Conservation (phyloP, 2,797 vertebrate genomes). For the Tiaroga cobitis region DNA sequence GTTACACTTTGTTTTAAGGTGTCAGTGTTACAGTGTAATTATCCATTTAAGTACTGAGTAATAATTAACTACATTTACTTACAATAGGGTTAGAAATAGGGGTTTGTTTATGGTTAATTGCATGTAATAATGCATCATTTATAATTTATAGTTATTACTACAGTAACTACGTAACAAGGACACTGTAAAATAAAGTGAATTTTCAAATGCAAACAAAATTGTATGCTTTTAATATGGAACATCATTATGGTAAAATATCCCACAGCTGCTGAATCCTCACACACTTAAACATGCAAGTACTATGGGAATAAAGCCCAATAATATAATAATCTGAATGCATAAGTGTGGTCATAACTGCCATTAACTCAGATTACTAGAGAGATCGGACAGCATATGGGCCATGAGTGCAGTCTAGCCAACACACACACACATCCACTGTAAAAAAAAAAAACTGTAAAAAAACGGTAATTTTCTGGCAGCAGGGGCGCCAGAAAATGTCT, state of each 20-base stretch:
- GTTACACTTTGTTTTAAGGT: too few relatives aligned
- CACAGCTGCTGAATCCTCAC: background rate
- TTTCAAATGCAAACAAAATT: background rate
- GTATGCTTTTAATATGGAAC: background rate
- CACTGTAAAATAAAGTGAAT: background rate
- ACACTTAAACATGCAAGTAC: background rate
- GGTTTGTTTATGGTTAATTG: too few relatives aligned
- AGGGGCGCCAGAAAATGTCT: too few relatives aligned
- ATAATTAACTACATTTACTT: too few relatives aligned
- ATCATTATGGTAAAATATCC: background rate
- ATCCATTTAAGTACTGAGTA: too few relatives aligned
- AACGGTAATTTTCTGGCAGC: too few relatives aligned
- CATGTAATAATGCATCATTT: too few relatives aligned
- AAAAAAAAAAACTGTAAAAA: too few relatives aligned
- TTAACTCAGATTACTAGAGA: conserved; percentile 31
- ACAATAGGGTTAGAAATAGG: too few relatives aligned
- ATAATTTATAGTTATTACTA: too few relatives aligned
- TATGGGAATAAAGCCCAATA: background rate
- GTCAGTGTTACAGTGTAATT: too few relatives aligned
- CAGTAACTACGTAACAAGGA: too few relatives aligned
- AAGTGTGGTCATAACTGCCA: conserved; percentile 5
- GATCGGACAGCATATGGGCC: conserved; percentile 34
- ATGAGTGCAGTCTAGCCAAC: background rate
- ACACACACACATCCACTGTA: conserved; percentile 2
- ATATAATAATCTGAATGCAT: conserved; percentile 1